These are phyloP conservation scores for Trichechus manatus DNA, from an alignment of 2,113 vertebrate genomes.

Conservation along the genomic window DNA sequence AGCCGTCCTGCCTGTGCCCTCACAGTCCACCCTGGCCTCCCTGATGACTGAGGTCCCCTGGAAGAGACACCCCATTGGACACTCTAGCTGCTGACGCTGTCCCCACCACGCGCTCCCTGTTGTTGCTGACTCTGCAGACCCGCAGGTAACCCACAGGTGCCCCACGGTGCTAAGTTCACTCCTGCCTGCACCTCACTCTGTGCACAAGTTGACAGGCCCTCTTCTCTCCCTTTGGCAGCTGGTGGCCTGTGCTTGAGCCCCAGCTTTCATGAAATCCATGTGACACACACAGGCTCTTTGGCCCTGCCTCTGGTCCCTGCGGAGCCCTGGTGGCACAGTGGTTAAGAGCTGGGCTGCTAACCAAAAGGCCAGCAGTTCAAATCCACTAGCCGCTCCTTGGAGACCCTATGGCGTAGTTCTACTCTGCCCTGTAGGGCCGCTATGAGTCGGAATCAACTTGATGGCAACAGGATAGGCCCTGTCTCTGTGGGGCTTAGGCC, in stretches of 20 bases:
- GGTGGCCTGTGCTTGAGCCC: not conserved
- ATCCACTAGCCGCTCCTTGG: too few relatives aligned
- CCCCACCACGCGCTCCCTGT: not conserved
- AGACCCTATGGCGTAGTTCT: too few relatives aligned
- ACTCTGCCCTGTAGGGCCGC: too few relatives aligned
- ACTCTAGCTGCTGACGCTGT: not conserved
- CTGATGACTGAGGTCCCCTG: not conserved
- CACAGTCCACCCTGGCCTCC: not conserved
- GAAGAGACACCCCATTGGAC: not conserved
- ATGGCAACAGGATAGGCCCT: too few relatives aligned
- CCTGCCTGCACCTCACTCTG: not conserved
- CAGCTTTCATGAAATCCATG: not conserved
- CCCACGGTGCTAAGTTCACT: rapidly evolving
- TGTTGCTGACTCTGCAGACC: not conserved
- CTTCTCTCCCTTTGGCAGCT: not conserved
- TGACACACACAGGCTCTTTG: not conserved
- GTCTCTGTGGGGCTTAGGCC: not conserved
- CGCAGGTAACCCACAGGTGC: not conserved
- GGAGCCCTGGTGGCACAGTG: too few relatives aligned
- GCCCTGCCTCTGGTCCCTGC: not conserved
- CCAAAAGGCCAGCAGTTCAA: too few relatives aligned
- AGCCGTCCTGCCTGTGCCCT: not conserved
- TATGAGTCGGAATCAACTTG: too few relatives aligned
- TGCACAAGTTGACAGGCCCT: not conserved
- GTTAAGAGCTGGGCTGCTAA: too few relatives aligned